Base-by-base conservation (phyloP, 37 sponge, comb jelly and placozoan genomes). In the Petrosia ficiformis region DNA sequence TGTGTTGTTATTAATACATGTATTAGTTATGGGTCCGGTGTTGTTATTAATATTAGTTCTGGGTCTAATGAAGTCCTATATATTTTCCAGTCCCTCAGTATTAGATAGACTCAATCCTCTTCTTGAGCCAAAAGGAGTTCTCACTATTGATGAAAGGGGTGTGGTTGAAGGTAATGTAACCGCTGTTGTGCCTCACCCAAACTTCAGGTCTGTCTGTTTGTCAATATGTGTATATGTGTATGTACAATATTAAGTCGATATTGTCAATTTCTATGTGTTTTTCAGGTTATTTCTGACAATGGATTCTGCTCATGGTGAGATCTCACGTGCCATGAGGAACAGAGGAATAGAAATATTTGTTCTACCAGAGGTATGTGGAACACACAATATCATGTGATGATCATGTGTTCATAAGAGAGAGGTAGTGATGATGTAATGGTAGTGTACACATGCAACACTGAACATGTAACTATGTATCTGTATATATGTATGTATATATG, bases 251-350 rank as follows among this genome's bases (percentile, higher is more conserved):
- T 21, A 31, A n/a, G 65, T 25, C 65, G 0, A 1, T 29, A 32
- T 77, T 25, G 40, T 68, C 36, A 19, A 58, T 21, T 19, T 4
- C 33, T 3, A 30, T 40, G 31, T 71, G 28, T 21, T 48, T 44
- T 33, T 48, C 52, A 97, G 98, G 48, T 44, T 97, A 44, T 93
- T 97, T 68, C 75, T 97, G 44, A 82, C 92, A 24, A 89, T 98
- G 91, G 94, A 98, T 59, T 87, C 90, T 25, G 57, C 36, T 25
- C 80, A 95, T 75, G 96, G 99, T 40, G 99, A 98, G 44, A 70
- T 98, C 22, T 98, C 99, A 8, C 42, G 93, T 30, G 96, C 99
- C 25, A 93, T 98, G 96, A 39, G 99, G 64, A 98, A 98, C 79
- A 77, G 99, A 71, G 99, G 99, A 41, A 77, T 95, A 42, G 96